Evolutionary conservation across 2,113 vertebrate genomes (phyloP).

Genomic region (Monopterus albus): DNA sequence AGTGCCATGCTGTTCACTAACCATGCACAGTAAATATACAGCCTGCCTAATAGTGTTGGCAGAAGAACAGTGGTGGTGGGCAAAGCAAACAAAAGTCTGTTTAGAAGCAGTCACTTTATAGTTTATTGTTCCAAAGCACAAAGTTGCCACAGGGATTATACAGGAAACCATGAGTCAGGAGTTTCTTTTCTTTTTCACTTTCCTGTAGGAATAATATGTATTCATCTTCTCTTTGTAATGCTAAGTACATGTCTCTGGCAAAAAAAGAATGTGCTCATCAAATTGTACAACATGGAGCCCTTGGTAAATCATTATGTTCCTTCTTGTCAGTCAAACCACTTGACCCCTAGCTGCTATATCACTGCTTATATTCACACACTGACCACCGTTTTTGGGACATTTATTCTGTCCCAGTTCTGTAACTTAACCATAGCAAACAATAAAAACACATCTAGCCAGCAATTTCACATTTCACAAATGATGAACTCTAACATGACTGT

Average conservation of each 20-base stretch:
- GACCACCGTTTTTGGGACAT: not conserved
- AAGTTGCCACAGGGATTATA: slow-evolving; percentile 22
- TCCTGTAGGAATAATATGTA: slow-evolving; percentile 16
- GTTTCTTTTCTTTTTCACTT: slow-evolving; percentile 14
- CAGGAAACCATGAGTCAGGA: slow-evolving; percentile 36
- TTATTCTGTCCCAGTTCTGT: not conserved
- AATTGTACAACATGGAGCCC: slow-evolving; percentile 9
- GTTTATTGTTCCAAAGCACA: slow-evolving; percentile 8
- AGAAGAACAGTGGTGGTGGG: slow-evolving; percentile 19
- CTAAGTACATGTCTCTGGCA: slow-evolving; percentile 11
- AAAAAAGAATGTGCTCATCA: not conserved
- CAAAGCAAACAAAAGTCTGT: slow-evolving; percentile 48
- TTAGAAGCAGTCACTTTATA: slow-evolving; percentile 24
- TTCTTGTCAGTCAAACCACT: not conserved
- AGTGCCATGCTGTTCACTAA: slow-evolving; percentile 27
- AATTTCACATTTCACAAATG: slow-evolving; percentile 35
- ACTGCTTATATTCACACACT: slow-evolving; percentile 3
- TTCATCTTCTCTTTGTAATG: slow-evolving; percentile 6
- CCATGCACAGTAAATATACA: slow-evolving; percentile 47
- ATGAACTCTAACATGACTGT: slow-evolving; percentile 2
- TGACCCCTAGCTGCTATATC: not conserved
- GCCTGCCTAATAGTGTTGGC: slow-evolving; percentile 44
- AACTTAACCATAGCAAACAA: slow-evolving; percentile 8
- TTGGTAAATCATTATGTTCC: not conserved
- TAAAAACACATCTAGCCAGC: slow-evolving; percentile 3